phyloP scores from a whole-genome alignment of 1,140 invertebrate genomes.

The Drosophila lini region DNA sequence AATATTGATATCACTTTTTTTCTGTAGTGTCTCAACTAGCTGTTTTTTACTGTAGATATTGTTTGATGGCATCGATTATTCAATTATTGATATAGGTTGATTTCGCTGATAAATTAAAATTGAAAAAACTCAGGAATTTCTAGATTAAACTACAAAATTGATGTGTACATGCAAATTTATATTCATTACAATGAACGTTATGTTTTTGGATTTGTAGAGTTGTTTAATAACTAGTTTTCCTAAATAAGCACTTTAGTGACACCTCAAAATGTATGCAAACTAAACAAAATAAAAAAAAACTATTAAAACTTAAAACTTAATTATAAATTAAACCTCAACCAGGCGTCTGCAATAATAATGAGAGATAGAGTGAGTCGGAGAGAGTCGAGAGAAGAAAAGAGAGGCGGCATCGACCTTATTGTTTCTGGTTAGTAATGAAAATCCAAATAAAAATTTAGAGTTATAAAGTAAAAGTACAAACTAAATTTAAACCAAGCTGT shows the following conservation, averaged over 20 bases:
- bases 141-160: constrained; percentile 32
- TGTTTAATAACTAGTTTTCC: constrained; percentile 9
- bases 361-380: constrained; percentile 31
- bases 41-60: constrained; percentile 40
- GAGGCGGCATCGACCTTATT: constrained; percentile 20
- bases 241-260: constrained; percentile 32
- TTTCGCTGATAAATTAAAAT: constrained; percentile 47
- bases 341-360: constrained; percentile 42
- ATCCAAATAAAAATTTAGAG: constrained; percentile 40
- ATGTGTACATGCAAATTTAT: constrained; percentile 43
- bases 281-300: constrained; percentile 14
- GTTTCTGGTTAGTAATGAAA: constrained; percentile 52
- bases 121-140: constrained; percentile 39
- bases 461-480: constrained; percentile 17
- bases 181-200: constrained; percentile 67
- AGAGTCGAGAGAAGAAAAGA: constrained; percentile 26
- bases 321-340: constrained; percentile 52
- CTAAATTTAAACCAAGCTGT: constrained; percentile 8
- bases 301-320: constrained; percentile 22
- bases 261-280: constrained; percentile 35
- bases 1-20: constrained; percentile 45
- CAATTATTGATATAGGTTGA: constrained; percentile 14
- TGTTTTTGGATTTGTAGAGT: constrained; percentile 21
- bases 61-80: constrained; percentile 48
- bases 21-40: constrained; percentile 81